Percentiles rank a stretch among this genome's conserved stretches.
Conservation (phyloP, 2,113 vertebrate species). For the Phylloscopus trochiloides region DNA sequence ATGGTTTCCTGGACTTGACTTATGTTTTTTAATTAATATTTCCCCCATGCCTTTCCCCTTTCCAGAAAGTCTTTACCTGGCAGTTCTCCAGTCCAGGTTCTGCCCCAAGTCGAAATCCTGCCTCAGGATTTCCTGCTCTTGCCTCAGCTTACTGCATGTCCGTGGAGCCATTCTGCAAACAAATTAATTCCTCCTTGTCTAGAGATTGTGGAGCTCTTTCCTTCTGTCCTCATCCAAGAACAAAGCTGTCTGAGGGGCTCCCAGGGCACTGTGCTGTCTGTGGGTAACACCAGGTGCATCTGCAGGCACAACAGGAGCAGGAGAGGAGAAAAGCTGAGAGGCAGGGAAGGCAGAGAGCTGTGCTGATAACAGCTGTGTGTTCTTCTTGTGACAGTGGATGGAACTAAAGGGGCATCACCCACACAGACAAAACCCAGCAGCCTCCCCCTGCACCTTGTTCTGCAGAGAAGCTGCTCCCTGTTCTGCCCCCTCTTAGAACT, state of each 20-base stretch:
- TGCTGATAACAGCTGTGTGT: background rate
- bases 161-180: background rate
- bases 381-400: background rate
- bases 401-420: background rate
- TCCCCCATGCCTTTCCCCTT: background rate
- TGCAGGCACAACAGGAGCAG: background rate
- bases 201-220: background rate
- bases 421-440: background rate
- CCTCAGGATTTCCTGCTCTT: background rate
- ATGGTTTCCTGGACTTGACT: background rate
- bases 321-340: background rate
- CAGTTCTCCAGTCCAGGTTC: background rate
- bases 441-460: background rate
- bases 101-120: background rate
- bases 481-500: background rate
- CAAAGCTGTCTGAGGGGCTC: background rate
- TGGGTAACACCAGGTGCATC: background rate
- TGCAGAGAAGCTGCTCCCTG: background rate
- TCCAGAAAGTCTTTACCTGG: background rate
- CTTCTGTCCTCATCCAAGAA: background rate
- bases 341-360: background rate
- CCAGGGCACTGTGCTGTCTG: background rate
- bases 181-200: background rate
- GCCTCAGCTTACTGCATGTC: background rate
- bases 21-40: background rate